These are phyloP conservation scores for Laspeyria flexula DNA, from an alignment of 2,888 invertebrate genomes.

Conservation along the genomic window DNA sequence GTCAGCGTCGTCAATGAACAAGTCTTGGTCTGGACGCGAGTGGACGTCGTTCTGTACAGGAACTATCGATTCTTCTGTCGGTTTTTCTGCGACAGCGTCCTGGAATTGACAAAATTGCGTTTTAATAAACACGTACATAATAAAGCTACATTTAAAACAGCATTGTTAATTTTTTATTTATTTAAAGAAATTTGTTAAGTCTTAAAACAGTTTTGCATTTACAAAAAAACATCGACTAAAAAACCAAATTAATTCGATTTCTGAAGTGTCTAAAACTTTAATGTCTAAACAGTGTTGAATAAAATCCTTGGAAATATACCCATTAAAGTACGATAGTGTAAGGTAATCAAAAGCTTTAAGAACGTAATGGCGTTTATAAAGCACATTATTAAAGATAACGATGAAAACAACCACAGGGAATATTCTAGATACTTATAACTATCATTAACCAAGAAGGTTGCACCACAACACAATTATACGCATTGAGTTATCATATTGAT, in stretches of 20 bases:
- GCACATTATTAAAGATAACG: background rate
- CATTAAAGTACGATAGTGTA: background rate
- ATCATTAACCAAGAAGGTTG: background rate
- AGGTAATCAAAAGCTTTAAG: background rate
- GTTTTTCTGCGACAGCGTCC: conserved; percentile 67
- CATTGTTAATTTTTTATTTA: no score
- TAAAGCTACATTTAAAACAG: no score
- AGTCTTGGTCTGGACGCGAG: conserved; percentile 84
- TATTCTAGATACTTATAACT: background rate
- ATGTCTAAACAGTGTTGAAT: background rate
- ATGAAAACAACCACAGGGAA: background rate
- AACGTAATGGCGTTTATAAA: background rate
- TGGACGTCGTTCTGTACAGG: conserved; percentile 76
- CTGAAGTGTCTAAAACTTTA: background rate
- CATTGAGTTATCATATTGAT: conserved; percentile 25
- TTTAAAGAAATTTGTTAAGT: no score
- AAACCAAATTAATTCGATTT: background rate
- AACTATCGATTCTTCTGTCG: conserved; percentile 63
- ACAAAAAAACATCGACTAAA: no score
- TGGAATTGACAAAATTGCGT: conserved; percentile 56
- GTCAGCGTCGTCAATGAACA: conserved; percentile 89
- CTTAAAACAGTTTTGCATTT: no score
- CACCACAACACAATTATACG: conserved; percentile 2
- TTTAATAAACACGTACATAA: background rate
- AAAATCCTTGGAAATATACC: background rate